Conservation (phyloP, 1,140 invertebrate genomes). For the Camponotus floridanus region DNA sequence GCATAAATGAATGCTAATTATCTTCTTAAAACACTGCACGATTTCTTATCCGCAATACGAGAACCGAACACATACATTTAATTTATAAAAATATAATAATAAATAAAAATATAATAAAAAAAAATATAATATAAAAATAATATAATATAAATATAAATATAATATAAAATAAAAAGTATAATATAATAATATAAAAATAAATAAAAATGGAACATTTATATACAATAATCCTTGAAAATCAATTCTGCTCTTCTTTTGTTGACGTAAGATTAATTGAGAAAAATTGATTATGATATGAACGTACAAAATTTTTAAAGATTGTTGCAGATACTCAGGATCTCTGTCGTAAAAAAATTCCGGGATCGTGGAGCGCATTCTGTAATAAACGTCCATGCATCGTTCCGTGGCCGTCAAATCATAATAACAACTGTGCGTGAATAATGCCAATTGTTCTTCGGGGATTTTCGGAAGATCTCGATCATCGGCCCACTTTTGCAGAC, state of each 20-base stretch:
- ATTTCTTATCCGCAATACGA: not conserved
- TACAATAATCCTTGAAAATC: not conserved
- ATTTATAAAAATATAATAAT: too few relatives aligned
- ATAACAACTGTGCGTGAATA: slow-evolving; percentile 88
- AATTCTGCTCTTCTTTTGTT: not conserved
- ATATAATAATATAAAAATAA: too few relatives aligned
- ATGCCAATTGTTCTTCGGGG: slow-evolving; percentile 84
- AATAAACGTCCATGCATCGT: slow-evolving; percentile 88
- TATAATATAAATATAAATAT: too few relatives aligned
- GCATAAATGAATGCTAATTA: slow-evolving; percentile 3
- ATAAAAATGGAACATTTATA: not conserved
- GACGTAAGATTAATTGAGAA: not conserved
- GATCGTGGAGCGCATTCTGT: slow-evolving; percentile 85
- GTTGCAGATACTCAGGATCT: slow-evolving; percentile 83
- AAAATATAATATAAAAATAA: too few relatives aligned
- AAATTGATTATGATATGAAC: slow-evolving; percentile 46
- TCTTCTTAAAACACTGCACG: not conserved
- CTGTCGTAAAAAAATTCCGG: slow-evolving; percentile 88
- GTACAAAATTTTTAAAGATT: slow-evolving; percentile 84
- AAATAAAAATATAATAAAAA: too few relatives aligned
- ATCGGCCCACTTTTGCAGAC: slow-evolving; percentile 74
- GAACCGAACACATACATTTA: too few relatives aligned
- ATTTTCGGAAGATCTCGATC: slow-evolving; percentile 70
- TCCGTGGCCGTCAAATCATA: slow-evolving; percentile 86
- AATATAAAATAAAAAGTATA: too few relatives aligned